Conservation (phyloP, 1,140 invertebrate genomes). For the Notospermus geniculatus region DNA sequence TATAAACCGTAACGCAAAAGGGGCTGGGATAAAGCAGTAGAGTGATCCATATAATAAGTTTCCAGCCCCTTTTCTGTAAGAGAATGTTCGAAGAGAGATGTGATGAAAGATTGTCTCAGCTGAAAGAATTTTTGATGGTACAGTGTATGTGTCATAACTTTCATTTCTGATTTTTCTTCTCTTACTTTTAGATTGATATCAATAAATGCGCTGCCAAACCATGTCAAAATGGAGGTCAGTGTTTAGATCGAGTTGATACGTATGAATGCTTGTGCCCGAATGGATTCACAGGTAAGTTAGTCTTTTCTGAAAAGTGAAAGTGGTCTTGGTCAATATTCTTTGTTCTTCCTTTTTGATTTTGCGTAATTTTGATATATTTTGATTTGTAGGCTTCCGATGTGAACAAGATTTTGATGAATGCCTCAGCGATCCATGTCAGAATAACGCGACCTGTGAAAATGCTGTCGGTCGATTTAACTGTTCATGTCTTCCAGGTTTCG, state of each 20-base stretch:
- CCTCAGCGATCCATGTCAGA: slow-evolving; percentile 81
- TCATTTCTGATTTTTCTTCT: background rate
- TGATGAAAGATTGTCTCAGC: no score
- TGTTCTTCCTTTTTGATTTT: no score
- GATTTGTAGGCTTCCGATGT: slow-evolving; percentile 63
- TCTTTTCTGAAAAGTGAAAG: background rate
- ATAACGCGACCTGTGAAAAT: slow-evolving; percentile 78
- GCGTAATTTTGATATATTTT: no score
- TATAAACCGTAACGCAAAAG: no score
- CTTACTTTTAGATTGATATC: background rate
- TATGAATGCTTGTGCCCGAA: slow-evolving; percentile 7
- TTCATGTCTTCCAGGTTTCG: slow-evolving; percentile 23
- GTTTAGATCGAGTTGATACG: background rate
- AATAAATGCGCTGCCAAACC: slow-evolving; percentile 8
- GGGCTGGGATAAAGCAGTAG: no score
- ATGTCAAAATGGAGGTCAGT: slow-evolving; percentile 11
- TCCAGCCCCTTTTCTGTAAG: no score
- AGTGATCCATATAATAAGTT: no score
- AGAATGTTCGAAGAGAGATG: no score
- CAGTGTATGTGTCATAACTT: no score
- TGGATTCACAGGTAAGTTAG: slow-evolving; percentile 12
- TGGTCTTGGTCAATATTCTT: no score
- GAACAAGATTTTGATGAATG: slow-evolving; percentile 78
- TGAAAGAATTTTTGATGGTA: no score
- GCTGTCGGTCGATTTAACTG: slow-evolving; percentile 11